A percentile compares a stretch with the other conserved stretches of the same genome.
These are phyloP conservation scores for Phyllotreta striolata DNA, from an alignment of 2,888 invertebrate genomes.

Conservation along the genomic window DNA sequence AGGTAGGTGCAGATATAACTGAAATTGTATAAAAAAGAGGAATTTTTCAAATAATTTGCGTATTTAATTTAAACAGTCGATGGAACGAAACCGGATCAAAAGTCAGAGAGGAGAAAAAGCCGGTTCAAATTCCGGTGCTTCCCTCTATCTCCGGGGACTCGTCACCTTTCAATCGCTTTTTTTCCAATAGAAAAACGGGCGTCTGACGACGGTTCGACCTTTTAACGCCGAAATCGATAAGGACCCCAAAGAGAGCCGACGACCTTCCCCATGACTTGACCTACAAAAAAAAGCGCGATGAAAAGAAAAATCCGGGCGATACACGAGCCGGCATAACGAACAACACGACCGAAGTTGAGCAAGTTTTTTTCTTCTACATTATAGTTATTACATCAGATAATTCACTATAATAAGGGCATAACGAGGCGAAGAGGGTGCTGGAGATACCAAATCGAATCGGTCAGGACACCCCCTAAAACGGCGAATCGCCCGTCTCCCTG, in stretches of 20 bases:
- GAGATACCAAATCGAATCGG: conserved; percentile 23
- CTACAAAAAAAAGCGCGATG: conserved; percentile 26
- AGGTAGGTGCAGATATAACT: too few relatives aligned
- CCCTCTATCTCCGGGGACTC: conserved; percentile 2
- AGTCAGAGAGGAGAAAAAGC: too few relatives aligned
- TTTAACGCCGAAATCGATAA: conserved; percentile 34
- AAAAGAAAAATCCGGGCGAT: conserved; percentile 21
- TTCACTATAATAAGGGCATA: too few relatives aligned
- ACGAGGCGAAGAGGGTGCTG: too few relatives aligned
- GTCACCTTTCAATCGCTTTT: conserved; percentile 19
- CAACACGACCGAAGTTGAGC: too few relatives aligned
- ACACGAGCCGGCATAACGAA: not conserved
- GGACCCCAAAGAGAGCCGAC: conserved; percentile 27
- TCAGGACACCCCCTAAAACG: conserved; percentile 24
- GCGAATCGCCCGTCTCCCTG: conserved; percentile 32
- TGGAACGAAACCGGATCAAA: too few relatives aligned
- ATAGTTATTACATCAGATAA: too few relatives aligned
- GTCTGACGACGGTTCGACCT: conserved; percentile 26
- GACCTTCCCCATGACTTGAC: conserved; percentile 32
- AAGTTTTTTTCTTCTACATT: too few relatives aligned
- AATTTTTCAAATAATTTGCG: too few relatives aligned
- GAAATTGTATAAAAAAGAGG: not conserved
- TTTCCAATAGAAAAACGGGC: conserved; percentile 17
- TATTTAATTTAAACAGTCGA: too few relatives aligned
- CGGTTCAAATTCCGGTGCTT: too few relatives aligned